Evolutionary conservation across 1,140 invertebrate genomes (phyloP).

Genomic region (Ganaspis sp.): DNA sequence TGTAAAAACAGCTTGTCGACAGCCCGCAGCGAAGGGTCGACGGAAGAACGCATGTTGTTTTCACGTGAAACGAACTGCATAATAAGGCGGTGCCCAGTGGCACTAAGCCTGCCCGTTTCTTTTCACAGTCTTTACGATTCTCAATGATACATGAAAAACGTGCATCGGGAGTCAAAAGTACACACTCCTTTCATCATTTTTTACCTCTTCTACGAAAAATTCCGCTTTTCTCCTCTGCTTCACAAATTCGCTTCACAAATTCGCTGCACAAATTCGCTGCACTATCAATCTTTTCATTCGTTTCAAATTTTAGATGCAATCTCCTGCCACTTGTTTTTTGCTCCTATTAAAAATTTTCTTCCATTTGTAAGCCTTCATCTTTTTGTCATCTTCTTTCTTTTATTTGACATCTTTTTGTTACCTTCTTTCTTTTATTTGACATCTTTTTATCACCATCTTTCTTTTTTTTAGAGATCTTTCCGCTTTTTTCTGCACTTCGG

Average conservation of each 20-base stretch:
- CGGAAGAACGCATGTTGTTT: slow-evolving; percentile 20
- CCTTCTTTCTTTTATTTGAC: too few species aligned
- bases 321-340: not conserved
- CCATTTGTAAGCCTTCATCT: too few species aligned
- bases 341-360: too few species aligned
- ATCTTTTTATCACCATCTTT: too few species aligned
- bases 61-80: slow-evolving; percentile 26
- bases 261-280: not conserved
- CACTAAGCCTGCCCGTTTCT: not conserved
- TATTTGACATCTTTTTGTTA: too few species aligned
- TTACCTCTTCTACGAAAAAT: not conserved
- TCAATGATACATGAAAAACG: slow-evolving; percentile 11
- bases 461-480: too few species aligned
- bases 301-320: not conserved
- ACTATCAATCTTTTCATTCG: not conserved
- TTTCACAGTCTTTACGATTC: slow-evolving; percentile 19
- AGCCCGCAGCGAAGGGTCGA: slow-evolving; percentile 21
- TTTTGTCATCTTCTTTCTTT: too few species aligned
- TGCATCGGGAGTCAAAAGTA: slow-evolving; percentile 15
- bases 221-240: not conserved
- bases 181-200: not conserved
- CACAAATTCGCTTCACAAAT: not conserved
- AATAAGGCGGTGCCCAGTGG: slow-evolving; percentile 24
- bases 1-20: slow-evolving; percentile 27
- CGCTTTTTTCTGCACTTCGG: too few species aligned